A percentile compares a stretch with the other conserved stretches of the same genome.
These are phyloP conservation scores for Drosophila kanekoi DNA, from an alignment of 2,888 invertebrate genomes.

Conservation along the genomic window DNA sequence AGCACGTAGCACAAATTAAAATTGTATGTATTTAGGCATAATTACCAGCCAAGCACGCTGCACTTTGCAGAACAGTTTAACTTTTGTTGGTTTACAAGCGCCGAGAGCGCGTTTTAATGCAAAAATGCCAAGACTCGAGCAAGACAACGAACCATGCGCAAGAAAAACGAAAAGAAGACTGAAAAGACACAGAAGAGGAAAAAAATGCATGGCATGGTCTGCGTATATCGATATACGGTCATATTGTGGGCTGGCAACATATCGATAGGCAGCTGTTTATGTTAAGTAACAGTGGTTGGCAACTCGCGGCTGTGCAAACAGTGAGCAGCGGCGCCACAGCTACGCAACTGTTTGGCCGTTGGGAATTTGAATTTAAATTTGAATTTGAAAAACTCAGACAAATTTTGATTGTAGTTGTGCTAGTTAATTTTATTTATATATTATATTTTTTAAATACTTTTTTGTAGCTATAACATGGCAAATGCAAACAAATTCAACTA, in stretches of 20 bases:
- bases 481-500: constrained; percentile 72
- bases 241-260: constrained; percentile 1
- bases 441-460: constrained; percentile 46
- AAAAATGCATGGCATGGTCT: constrained; percentile 30
- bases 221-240: constrained; percentile 22
- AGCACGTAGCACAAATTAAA: constrained; percentile 46
- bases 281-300: constrained; percentile 17
- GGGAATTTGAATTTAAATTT: constrained; percentile 1
- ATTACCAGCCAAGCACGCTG: constrained; percentile 62
- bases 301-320: neutral
- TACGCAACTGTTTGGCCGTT: constrained; percentile 14
- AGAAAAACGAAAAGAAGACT: constrained; percentile 59
- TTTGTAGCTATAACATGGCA: constrained; percentile 62
- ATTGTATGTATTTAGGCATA: constrained; percentile 39
- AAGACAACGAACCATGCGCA: constrained; percentile 50
- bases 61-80: constrained; percentile 55
- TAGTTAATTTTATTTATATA: constrained; percentile 49
- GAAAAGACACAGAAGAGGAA: constrained; percentile 25
- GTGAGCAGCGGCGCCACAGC: neutral
- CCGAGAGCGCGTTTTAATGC: constrained; percentile 58
- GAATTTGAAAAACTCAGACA: neutral
- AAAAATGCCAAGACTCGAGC: constrained; percentile 51
- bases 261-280: constrained; percentile 15
- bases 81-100: constrained; percentile 52
- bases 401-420: constrained; percentile 59